Percentiles rank a stretch among this genome's conserved stretches.
Evolutionary conservation across 2,797 vertebrate genomes (phyloP).

Genomic region (Hybognathus amarus): DNA sequence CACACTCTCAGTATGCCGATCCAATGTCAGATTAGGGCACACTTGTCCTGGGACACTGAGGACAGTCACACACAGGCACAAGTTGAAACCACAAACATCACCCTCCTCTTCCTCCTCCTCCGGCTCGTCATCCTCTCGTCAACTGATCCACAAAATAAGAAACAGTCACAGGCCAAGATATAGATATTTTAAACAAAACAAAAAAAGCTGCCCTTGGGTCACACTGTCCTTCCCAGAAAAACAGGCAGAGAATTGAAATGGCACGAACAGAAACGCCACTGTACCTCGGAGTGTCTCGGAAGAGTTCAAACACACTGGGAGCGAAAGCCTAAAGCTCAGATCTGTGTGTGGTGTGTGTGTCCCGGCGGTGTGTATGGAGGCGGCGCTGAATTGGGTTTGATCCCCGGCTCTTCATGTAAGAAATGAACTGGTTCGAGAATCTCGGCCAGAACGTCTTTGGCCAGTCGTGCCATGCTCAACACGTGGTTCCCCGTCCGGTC

Average conservation of each 20-base stretch:
- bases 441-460: slow-evolving; percentile 95
- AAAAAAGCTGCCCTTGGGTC: slow-evolving; percentile 54
- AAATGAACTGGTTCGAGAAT: slow-evolving; percentile 97
- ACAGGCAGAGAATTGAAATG: slow-evolving; percentile 61
- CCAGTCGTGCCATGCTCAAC: slow-evolving; percentile 93
- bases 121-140: slow-evolving; percentile 65
- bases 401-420: slow-evolving; percentile 95
- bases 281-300: slow-evolving; percentile 59
- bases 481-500: slow-evolving; percentile 90
- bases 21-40: slow-evolving; percentile 67
- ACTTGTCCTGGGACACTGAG: slow-evolving; percentile 73
- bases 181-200: slow-evolving; percentile 58
- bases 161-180: slow-evolving; percentile 78
- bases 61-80: slow-evolving; percentile 81
- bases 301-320: slow-evolving; percentile 58
- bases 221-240: slow-evolving; percentile 61
- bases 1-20: slow-evolving; percentile 68
- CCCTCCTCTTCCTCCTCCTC: slow-evolving; percentile 6
- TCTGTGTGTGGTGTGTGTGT: slow-evolving; percentile 84
- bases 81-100: slow-evolving; percentile 74
- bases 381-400: slow-evolving; percentile 86
- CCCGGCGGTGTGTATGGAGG: slow-evolving; percentile 76
- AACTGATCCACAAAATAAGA: slow-evolving; percentile 67
- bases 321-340: slow-evolving; percentile 72
- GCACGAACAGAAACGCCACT: slow-evolving; percentile 56